Base-by-base conservation (phyloP, 2,113 vertebrate species). In the Aspiorhynchus laticeps region DNA sequence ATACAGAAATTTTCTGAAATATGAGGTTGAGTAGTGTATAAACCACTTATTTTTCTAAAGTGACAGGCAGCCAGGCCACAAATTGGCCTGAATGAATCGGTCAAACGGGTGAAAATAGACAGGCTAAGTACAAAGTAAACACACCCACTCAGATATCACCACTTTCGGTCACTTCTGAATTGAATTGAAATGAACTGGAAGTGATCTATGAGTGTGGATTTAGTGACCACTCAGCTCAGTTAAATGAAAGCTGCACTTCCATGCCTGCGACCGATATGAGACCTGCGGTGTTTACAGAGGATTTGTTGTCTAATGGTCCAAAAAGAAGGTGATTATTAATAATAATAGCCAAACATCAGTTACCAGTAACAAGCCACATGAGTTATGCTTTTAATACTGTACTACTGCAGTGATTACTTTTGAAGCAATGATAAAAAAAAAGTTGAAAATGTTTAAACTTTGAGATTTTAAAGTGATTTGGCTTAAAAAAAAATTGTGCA, bases 151-250 rank as follows among this genome's bases (percentile, higher is more conserved):
- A 76, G 41, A 28, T 15, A 46, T 76, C 41, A 48, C 73, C 73
- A 76, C 74, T 76, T 76, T 48, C 3, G 7, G 74, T 76, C 74
- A 76, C 14, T 76, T 76, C n/a, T 76, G 24, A 76, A 76, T 48
- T 76, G 74, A 48, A 76, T 48, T 76, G 74, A 48, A 76, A 76
- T 48, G 41, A 48, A 76, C 74, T 76, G 74, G 74, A 48, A 76
- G 41, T 76, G 74, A 76, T 76, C n/a, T 76, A 76, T 46, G 74
- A 76, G 74, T 48, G 74, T 28, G 41, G 41, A 15, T 76, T 46
- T 48, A 76, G 73, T 15, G 38, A 43, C 38, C 73, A 46, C 3
- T 75, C 2, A 26, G 24, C 74, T 76, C n/a, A 28, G 41, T 28
- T 76, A 76, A 76, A 76, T 76, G n/a, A 76, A 76, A 76, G 74